These are phyloP conservation scores for Liolophura sinensis DNA, from an alignment of 1,140 invertebrate species.

Conservation along the genomic window DNA sequence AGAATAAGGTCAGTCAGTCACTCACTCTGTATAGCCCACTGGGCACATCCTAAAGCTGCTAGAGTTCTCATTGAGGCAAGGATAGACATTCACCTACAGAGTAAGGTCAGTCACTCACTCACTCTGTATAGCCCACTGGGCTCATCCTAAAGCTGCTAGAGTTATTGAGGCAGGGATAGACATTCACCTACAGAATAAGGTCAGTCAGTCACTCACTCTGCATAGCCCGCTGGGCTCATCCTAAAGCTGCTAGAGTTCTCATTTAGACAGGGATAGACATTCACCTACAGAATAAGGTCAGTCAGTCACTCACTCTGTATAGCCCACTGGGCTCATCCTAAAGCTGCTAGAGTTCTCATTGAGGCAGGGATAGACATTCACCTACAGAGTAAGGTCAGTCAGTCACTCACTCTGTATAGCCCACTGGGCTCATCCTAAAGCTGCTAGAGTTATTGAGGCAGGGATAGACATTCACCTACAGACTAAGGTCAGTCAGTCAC, in stretches of 20 bases:
- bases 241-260: slow-evolving; percentile 43
- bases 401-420: too few relatives aligned
- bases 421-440: slow-evolving; percentile 52
- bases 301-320: too few relatives aligned
- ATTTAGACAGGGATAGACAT: slow-evolving; percentile 48
- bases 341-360: slow-evolving; percentile 46
- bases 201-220: too few relatives aligned
- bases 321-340: slow-evolving; percentile 53
- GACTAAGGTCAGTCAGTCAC: too few relatives aligned
- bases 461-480: slow-evolving; percentile 44
- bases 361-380: slow-evolving; percentile 44
- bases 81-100: slow-evolving; percentile 45
- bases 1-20: too few relatives aligned
- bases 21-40: slow-evolving; percentile 59
- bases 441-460: slow-evolving; percentile 42
- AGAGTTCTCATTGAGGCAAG: slow-evolving; percentile 44
- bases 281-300: slow-evolving; percentile 44
- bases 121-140: slow-evolving; percentile 58
- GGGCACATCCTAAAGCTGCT: slow-evolving; percentile 46
- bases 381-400: too few relatives aligned
- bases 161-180: slow-evolving; percentile 45
- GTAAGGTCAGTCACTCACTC: too few relatives aligned
- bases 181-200: slow-evolving; percentile 46
- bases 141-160: slow-evolving; percentile 43
- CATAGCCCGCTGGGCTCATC: slow-evolving; percentile 55